Percentiles rank a stretch among this genome's conserved stretches.
These are phyloP conservation scores for Macrosteles quadrilineatus DNA, from an alignment of 1,140 invertebrate genomes.

Conservation along the genomic window DNA sequence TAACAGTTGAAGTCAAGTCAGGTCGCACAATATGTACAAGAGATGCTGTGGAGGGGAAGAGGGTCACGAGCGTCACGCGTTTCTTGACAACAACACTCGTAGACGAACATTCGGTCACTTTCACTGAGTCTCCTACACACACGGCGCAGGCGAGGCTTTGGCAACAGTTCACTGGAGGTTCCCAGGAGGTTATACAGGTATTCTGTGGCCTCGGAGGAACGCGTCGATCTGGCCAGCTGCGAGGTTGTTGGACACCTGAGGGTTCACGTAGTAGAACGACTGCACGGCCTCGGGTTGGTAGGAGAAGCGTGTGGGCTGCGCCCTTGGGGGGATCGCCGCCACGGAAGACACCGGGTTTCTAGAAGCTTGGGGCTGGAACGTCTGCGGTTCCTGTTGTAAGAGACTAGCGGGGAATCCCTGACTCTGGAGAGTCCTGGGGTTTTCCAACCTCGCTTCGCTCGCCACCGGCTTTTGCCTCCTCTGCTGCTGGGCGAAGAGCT, in stretches of 20 bases:
- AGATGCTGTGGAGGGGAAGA: no score
- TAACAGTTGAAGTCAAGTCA: no score
- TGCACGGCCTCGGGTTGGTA: slow-evolving; percentile 30
- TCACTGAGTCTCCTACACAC: no score
- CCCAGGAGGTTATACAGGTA: slow-evolving; percentile 56
- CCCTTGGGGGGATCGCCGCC: slow-evolving; percentile 24
- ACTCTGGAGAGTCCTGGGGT: slow-evolving; percentile 22
- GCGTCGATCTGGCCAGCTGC: slow-evolving; percentile 71
- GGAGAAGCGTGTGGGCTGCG: slow-evolving; percentile 21
- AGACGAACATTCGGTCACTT: no score
- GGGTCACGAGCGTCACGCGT: no score
- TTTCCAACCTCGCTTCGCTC: background rate
- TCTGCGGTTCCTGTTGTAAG: slow-evolving; percentile 39
- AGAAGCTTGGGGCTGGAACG: slow-evolving; percentile 34
- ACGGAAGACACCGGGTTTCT: slow-evolving; percentile 32
- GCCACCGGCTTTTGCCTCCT: slow-evolving; percentile 38
- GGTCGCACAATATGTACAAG: no score
- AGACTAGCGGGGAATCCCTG: slow-evolving; percentile 33
- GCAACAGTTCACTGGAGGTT: background rate
- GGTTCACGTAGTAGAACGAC: slow-evolving; percentile 66
- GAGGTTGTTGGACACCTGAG: slow-evolving; percentile 41
- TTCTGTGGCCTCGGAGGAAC: slow-evolving; percentile 71
- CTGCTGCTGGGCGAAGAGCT: slow-evolving; percentile 71
- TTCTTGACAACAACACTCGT: no score
- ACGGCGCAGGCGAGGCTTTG: background rate